phyloP scores from a whole-genome alignment of 1,140 invertebrate genomes.

The Monomorium pharaonis region DNA sequence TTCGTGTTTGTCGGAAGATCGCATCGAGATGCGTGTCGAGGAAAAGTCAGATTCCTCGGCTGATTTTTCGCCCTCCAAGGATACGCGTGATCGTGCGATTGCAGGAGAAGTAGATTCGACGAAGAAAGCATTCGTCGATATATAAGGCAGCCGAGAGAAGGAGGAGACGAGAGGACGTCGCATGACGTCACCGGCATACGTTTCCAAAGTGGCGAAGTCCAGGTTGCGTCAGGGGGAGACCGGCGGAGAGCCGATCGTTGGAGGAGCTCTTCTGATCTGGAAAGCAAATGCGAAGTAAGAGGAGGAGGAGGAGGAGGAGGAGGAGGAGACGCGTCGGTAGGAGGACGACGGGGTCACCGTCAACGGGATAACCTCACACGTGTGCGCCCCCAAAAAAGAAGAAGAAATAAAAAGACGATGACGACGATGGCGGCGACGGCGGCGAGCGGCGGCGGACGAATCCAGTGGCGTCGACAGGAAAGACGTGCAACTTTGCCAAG shows the following conservation, averaged over 20 bases:
- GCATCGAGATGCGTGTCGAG: not conserved
- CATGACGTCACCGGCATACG: constrained; percentile 73
- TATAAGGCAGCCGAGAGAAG: constrained; percentile 10
- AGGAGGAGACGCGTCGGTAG: constrained; percentile 55
- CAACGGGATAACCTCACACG: constrained; percentile 79
- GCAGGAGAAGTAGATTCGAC: constrained; percentile 3
- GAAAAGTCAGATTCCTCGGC: constrained; percentile 7
- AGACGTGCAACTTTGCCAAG: constrained; percentile 54
- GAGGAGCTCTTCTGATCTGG: constrained; percentile 69
- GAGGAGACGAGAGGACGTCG: constrained; percentile 33
- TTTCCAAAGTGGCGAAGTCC: constrained; percentile 66
- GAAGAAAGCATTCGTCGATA: constrained; percentile 21
- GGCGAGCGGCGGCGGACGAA: constrained; percentile 23
- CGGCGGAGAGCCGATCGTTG: constrained; percentile 55
- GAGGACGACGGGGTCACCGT: constrained; percentile 77
- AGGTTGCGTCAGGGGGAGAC: constrained; percentile 75
- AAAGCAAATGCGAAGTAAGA: constrained; percentile 55
- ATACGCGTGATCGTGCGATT: constrained; percentile 5
- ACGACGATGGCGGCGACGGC: constrained; percentile 20
- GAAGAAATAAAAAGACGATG: constrained; percentile 53
- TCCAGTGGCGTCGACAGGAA: constrained; percentile 61
- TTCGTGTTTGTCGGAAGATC: constrained; percentile 2
- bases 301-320: constrained; percentile 55
- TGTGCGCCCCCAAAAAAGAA: constrained; percentile 75
- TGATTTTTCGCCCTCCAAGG: constrained; percentile 24